Evolutionary conservation across 1,140 invertebrate genomes (phyloP).

Genomic region (Microplitis mediator): DNA sequence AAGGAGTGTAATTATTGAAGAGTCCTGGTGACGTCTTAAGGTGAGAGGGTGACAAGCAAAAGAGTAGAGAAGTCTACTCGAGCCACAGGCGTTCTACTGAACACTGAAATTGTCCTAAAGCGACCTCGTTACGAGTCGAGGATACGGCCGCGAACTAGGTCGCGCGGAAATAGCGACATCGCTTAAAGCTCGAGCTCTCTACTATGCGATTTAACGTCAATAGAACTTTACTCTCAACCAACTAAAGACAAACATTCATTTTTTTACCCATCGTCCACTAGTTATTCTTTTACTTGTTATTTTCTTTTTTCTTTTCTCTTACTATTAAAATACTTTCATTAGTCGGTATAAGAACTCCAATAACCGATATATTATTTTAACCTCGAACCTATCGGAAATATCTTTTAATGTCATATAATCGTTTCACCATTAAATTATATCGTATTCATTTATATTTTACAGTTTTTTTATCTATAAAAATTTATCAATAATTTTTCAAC

Average conservation of each 20-base stretch:
- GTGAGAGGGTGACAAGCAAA: conserved; percentile 12
- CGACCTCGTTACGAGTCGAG: conserved; percentile 44
- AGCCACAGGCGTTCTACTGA: conserved; percentile 15
- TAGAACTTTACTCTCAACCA: conserved; percentile 23
- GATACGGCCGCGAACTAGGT: conserved; percentile 41
- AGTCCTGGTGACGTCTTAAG: conserved; percentile 10
- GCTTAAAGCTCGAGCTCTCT: conserved; percentile 32
- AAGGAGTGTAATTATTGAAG: conserved; percentile 14
- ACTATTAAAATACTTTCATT: not conserved
- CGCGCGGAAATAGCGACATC: conserved; percentile 45
- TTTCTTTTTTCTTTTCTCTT: not conserved
- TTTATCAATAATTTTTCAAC: too few species aligned
- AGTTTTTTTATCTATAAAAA: too few species aligned
- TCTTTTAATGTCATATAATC: not conserved
- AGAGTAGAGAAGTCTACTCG: conserved; percentile 11
- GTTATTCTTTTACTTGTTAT: not conserved
- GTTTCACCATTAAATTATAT: too few species aligned
- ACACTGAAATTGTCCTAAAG: conserved; percentile 40
- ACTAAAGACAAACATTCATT: conserved; percentile 12
- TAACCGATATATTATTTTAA: too few species aligned
- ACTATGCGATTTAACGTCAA: conserved; percentile 47
- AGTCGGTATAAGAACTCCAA: too few species aligned
- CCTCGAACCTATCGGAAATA: not conserved
- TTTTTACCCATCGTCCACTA: conserved; percentile 15
- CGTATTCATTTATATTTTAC: not conserved